A percentile compares a stretch with the other conserved stretches of the same genome.
Evolutionary conservation across 2,113 vertebrate species (phyloP).

Genomic region (Siniperca chuatsi): DNA sequence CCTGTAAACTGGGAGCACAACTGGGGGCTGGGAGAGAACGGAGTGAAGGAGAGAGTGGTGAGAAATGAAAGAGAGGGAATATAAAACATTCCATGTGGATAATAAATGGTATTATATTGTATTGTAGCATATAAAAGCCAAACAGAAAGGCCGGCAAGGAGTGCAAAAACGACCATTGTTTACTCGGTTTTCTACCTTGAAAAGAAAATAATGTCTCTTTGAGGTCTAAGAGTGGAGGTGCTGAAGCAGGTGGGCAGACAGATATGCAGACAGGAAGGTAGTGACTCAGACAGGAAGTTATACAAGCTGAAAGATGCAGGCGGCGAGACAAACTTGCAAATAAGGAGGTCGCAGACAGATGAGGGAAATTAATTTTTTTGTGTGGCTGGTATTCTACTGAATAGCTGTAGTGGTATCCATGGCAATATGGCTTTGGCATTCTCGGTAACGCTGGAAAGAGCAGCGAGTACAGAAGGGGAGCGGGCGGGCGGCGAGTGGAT

Average conservation of each 20-base stretch:
- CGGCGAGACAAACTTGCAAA: constrained; percentile 45
- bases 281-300: constrained; percentile 73
- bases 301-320: constrained; percentile 57
- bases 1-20: constrained; percentile 46
- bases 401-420: constrained; percentile 74
- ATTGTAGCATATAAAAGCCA: constrained; percentile 6
- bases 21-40: constrained; percentile 22
- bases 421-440: constrained; percentile 62
- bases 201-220: constrained; percentile 28
- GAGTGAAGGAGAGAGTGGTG: constrained; percentile 16
- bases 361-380: constrained; percentile 44
- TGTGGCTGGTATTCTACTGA: constrained; percentile 59
- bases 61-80: constrained; percentile 33
- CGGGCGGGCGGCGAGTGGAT: constrained; percentile 19
- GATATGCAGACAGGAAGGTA: constrained; percentile 71
- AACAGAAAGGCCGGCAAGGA: constrained; percentile 16
- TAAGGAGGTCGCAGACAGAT: constrained; percentile 57
- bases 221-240: constrained; percentile 23
- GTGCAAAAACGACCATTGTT: constrained; percentile 25
- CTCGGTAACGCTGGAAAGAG: constrained; percentile 50
- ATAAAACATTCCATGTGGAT: constrained; percentile 30
- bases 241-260: constrained; percentile 71
- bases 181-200: constrained; percentile 22
- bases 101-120: constrained; percentile 56
- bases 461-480: constrained; percentile 34